Conservation (phyloP, 2,888 invertebrate species). For the Euplagia quadripunctaria region DNA sequence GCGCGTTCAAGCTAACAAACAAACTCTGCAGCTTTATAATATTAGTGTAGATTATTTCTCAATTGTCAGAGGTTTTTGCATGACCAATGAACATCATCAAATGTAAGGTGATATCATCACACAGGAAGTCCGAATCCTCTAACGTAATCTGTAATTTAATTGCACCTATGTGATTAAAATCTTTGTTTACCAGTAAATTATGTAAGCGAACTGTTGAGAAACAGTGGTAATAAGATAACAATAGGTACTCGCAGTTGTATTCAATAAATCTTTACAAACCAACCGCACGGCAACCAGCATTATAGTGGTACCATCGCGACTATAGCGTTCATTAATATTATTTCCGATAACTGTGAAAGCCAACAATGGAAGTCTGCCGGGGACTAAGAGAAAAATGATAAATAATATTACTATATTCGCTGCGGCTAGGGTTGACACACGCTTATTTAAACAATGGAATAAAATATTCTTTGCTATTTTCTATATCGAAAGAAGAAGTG, state of each 20-base stretch:
- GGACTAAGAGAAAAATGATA: conserved; percentile 49
- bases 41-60: too few relatives aligned
- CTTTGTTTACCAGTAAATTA: too few relatives aligned
- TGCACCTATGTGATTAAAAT: too few relatives aligned
- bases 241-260: conserved; percentile 34
- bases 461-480: background rate
- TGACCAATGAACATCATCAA: too few relatives aligned
- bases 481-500: too few relatives aligned
- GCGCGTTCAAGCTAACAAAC: too few relatives aligned
- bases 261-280: conserved; percentile 43
- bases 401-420: conserved; percentile 34
- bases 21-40: too few relatives aligned
- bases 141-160: too few relatives aligned
- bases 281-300: conserved; percentile 18
- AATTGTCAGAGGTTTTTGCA: too few relatives aligned
- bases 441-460: background rate
- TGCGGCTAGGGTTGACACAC: conserved; percentile 37
- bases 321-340: conserved; percentile 60
- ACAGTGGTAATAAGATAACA: conserved; percentile 6
- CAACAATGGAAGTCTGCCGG: conserved; percentile 51
- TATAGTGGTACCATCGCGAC: conserved; percentile 39
- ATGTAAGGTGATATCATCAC: too few relatives aligned
- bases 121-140: too few relatives aligned
- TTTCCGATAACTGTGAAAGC: conserved; percentile 59
- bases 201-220: conserved; percentile 14